Base-by-base conservation (phyloP, 2,113 vertebrate genomes). In the Erythrocercus mccallii region DNA sequence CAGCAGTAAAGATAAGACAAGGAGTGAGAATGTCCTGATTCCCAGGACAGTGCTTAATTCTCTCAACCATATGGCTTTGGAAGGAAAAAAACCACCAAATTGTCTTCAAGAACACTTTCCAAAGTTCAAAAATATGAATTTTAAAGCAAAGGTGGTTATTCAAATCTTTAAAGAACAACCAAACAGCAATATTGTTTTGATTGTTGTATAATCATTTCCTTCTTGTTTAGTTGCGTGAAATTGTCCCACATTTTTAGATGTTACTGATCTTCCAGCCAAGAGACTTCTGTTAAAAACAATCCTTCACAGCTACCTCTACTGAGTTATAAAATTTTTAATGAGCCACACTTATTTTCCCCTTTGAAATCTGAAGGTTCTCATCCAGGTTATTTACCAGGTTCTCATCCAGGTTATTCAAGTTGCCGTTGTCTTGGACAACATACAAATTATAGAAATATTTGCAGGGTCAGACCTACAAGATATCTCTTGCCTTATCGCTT, bases 21-120 rank as follows among this genome's bases (percentile, higher is more conserved):
- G 28, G 80, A 95, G 50, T 70, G 70, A 90, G 89, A 94, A 86
- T 66, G 94, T 88, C 80, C 86, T 93, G 88, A 96, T 96, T 96
- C 94, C 93, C 96, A 96, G 92, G 92, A 84, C 64, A 93, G 88
- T 61, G 44, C 82, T 96, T 95, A 96, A 95, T 96, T 90, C 61
- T 96, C 61, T 93, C 80, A 88, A 86, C 90, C 94, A 96, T 95
- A 96, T 95, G 95, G 94, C 86, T 97, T 92, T 92, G 72, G 57
- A 84, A 61, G 44, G 44, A 31, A 94, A 84, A 88, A 95, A 45
- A 92, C 48, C 76, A 71, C 28, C 69, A 74, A 97, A 90, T 84
- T 94, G 80, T 93, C 86, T 92, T 95, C 93, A 90, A 81, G 72
- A 94, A 88, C 88, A 35, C 38, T 93, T 95, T 78, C 72, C 71